phyloP scores from a whole-genome alignment of 2,888 invertebrate species.

The Harpagoxenus sublaevis region DNA sequence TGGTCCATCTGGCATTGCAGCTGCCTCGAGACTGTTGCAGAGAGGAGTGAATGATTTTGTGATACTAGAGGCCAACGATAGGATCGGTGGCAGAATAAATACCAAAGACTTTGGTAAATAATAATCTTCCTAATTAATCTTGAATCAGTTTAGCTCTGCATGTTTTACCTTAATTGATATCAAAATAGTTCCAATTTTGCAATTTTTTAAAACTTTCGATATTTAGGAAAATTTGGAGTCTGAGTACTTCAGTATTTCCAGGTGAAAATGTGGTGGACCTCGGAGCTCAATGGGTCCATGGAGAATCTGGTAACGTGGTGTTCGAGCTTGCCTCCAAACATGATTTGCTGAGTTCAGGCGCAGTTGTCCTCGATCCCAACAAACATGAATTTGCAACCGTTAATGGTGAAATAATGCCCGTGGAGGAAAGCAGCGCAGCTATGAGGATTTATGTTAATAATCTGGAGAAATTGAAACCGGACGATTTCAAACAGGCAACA shows the following conservation, averaged over 20 bases:
- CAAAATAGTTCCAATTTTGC: not conserved
- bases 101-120: slow-evolving; percentile 86
- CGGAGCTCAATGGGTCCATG: slow-evolving; percentile 94
- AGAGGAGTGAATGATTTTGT: slow-evolving; percentile 86
- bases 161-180: not conserved
- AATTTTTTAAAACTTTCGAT: not conserved
- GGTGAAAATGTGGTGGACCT: slow-evolving; percentile 89
- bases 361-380: slow-evolving; percentile 67
- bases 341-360: slow-evolving; percentile 84
- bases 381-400: slow-evolving; percentile 79
- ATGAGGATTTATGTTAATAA: slow-evolving; percentile 84
- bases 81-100: slow-evolving; percentile 87
- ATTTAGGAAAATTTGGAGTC: not conserved
- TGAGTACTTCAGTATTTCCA: slow-evolving; percentile 57
- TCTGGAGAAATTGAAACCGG: slow-evolving; percentile 79
- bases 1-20: slow-evolving; percentile 88
- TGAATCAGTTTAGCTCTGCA: not conserved
- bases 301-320: slow-evolving; percentile 89
- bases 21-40: slow-evolving; percentile 87
- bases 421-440: slow-evolving; percentile 80
- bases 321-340: slow-evolving; percentile 87
- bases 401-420: slow-evolving; percentile 83
- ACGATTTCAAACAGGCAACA: slow-evolving; percentile 75
- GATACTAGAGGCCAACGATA: slow-evolving; percentile 87
- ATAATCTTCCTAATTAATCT: slow-evolving; percentile 8